Conservation (phyloP, 2,113 vertebrate genomes). For the Misgurnus anguillicaudatus region DNA sequence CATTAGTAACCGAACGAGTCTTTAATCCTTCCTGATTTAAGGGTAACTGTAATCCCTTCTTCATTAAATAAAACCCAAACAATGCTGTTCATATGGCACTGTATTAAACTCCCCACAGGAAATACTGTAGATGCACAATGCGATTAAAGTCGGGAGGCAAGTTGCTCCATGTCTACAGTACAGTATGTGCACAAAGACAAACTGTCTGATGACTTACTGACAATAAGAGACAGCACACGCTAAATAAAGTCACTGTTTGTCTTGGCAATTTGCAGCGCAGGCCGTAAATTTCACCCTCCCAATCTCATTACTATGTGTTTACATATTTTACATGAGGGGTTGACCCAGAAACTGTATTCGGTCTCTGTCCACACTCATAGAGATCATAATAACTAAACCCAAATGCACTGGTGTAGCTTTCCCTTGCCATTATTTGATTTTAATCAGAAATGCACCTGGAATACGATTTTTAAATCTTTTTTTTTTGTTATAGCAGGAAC, state of each 20-base stretch:
- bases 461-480: neutral
- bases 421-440: conserved; percentile 1
- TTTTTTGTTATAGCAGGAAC: neutral
- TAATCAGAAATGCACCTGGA: conserved; percentile 32
- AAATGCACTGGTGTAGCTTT: conserved; percentile 13
- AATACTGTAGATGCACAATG: neutral
- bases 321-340: conserved; percentile 42
- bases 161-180: conserved; percentile 23
- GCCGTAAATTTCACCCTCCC: conserved; percentile 36
- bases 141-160: conserved; percentile 35
- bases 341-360: conserved; percentile 30
- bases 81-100: conserved; percentile 51
- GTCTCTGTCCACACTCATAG: neutral
- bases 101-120: conserved; percentile 43
- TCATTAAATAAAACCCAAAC: conserved; percentile 60
- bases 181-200: conserved; percentile 4
- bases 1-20: conserved; percentile 54
- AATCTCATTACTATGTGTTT: conserved; percentile 41
- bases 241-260: conserved; percentile 54
- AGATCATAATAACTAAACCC: neutral
- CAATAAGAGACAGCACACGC: conserved; percentile 38
- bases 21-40: conserved; percentile 52
- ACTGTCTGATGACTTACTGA: conserved; percentile 53
- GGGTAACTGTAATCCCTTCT: conserved; percentile 53
- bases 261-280: conserved; percentile 44